Base-by-base conservation (phyloP, 2,888 invertebrate genomes). In the Opisthograptis luteolata region DNA sequence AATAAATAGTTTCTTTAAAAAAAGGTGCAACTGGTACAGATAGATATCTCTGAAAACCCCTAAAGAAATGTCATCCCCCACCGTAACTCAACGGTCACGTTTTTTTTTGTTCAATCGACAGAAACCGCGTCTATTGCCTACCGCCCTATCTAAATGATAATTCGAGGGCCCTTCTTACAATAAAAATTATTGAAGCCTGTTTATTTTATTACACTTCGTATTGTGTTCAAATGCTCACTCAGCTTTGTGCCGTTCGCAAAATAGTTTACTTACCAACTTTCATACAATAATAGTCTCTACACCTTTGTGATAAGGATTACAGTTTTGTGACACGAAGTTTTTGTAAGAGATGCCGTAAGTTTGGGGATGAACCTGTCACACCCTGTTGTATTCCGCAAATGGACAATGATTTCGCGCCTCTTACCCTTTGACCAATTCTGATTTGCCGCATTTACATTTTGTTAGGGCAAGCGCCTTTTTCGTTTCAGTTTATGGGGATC, bases 81-180 rank as follows among this genome's bases (percentile, higher is more conserved):
- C 68, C 74, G 79, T 79, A 79, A 79, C 79, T 79, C 82, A 81
- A 83, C 81, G 73, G 81, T 70, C 71, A 72, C 71, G 73, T 72
- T 68, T 64, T 73, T 73, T 86, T 78, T 79, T 55, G 61, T 67
- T 68, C 68, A 73, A 62, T 67, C 63, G 64, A 69, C 70, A 69
- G 55, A 66, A 64, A 79, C 81, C 79, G 72, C 82, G 84, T 86
- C 86, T 86, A 88, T 86, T 88, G 87, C 77, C 64, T 61, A 64
- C 76, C 83, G 72, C 84, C 87, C 88, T 84, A 89, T 89, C 87
- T 89, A 88, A 89, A 89, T 89, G 88, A 89, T 89, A 89, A 89
- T 89, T 84, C 83, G 77, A 74, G 81, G 79, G 78, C 76, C 81
- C 85, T 81, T 73, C 82, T 86, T 85, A 87, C 87, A 87, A 89